Conservation (phyloP, 2,797 vertebrate species). For the Etheostoma nigrum region DNA sequence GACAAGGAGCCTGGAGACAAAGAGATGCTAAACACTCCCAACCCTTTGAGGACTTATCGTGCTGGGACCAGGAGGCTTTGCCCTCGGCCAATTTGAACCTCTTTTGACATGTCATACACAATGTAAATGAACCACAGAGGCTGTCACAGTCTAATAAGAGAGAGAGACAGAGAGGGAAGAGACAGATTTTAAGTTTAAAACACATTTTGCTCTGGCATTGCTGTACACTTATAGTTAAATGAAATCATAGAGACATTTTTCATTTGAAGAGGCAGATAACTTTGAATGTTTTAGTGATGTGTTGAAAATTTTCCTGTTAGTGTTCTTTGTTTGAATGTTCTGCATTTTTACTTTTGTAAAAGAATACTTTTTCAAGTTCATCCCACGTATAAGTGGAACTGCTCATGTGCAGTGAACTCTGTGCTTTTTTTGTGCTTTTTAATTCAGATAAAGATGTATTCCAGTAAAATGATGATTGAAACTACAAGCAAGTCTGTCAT, state of each 20-base stretch:
- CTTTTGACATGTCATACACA: constrained; percentile 35
- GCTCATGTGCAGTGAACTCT: not conserved
- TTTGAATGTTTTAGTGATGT: too few species aligned
- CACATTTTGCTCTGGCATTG: not conserved
- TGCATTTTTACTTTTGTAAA: not conserved
- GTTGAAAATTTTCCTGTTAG: not conserved
- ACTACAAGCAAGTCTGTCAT: not conserved
- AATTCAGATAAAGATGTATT: not conserved
- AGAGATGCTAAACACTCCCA: constrained; percentile 67
- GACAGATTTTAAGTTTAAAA: not conserved
- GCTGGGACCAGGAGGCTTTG: constrained; percentile 41
- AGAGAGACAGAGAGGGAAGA: not conserved
- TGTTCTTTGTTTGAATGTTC: constrained; percentile 6
- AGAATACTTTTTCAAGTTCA: not conserved
- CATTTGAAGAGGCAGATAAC: constrained; percentile 12
- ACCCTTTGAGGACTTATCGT: constrained; percentile 53
- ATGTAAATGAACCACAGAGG: constrained; percentile 53
- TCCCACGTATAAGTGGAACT: not conserved
- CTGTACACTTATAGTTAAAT: constrained; percentile 9
- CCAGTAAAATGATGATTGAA: not conserved
- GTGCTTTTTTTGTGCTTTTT: not conserved
- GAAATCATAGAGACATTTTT: constrained; percentile 5
- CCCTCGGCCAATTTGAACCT: constrained; percentile 64
- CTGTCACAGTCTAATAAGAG: constrained; percentile 21
- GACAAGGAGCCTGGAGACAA: constrained; percentile 62